A percentile compares a stretch with the other conserved stretches of the same genome.
Evolutionary conservation across 2,888 invertebrate genomes (phyloP).

Genomic region (Nemotelus nigrinus): DNA sequence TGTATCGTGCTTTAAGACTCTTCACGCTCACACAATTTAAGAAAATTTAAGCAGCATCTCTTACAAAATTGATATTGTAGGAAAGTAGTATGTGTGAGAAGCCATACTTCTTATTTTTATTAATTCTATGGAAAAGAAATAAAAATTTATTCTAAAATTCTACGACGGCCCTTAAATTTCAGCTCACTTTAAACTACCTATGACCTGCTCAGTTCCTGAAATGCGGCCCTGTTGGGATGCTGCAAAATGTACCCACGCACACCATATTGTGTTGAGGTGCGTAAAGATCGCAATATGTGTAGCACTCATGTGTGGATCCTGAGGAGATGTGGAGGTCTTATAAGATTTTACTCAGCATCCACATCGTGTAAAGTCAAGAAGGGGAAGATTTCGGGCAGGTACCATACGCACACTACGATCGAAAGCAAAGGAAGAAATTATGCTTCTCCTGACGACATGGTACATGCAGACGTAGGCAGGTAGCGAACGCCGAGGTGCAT

Average conservation of each 20-base stretch:
- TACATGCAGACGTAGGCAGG: neutral
- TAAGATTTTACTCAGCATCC: no score
- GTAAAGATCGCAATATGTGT: neutral
- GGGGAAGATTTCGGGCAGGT: slow-evolving; percentile 38
- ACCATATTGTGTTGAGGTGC: slow-evolving; percentile 1
- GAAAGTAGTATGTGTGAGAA: no score
- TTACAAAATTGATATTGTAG: no score
- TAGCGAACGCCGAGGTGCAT: slow-evolving; percentile 28
- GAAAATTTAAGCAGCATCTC: no score
- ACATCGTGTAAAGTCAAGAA: no score
- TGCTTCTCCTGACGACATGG: neutral
- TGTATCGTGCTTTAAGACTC: no score
- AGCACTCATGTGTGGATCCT: neutral
- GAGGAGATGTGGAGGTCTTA: slow-evolving; percentile 2
- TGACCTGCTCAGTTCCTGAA: slow-evolving; percentile 2
- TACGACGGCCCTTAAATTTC: no score
- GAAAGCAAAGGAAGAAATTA: neutral
- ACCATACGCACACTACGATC: neutral
- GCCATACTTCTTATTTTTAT: no score
- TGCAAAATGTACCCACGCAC: slow-evolving; percentile 32
- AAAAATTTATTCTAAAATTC: no score
- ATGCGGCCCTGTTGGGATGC: slow-evolving; percentile 25
- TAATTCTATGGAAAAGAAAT: no score
- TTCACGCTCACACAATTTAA: no score
- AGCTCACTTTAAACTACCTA: neutral